Conservation (phyloP, 2,113 vertebrate genomes). For the Micronycteris hirsuta region DNA sequence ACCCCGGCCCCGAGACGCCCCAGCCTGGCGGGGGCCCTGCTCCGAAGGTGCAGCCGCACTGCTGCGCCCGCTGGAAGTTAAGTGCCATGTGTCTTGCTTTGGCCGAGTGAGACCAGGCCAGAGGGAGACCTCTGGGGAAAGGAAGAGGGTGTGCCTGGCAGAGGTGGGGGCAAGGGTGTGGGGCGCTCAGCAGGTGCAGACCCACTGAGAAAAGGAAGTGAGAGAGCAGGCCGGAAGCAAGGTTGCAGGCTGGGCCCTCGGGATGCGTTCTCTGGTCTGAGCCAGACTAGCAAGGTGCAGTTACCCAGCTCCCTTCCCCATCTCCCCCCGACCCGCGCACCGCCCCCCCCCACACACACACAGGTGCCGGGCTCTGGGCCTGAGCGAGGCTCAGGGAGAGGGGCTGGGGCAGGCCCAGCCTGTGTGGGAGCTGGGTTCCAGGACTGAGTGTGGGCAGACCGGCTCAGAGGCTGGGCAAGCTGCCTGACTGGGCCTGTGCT, state of each 20-base stretch:
- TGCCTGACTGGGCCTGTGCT: background rate
- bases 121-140: background rate
- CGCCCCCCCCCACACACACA: too few species aligned
- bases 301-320: fast-evolving
- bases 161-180: background rate
- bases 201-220: constrained; percentile 62
- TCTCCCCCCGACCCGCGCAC: too few species aligned
- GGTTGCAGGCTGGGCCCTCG: background rate
- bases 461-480: fast-evolving
- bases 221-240: background rate
- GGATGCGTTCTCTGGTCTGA: background rate
- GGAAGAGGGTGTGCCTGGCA: constrained; percentile 32
- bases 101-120: background rate
- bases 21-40: too few species aligned
- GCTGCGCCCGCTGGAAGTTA: background rate
- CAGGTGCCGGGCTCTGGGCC: background rate
- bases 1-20: background rate
- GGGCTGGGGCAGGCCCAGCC: background rate
- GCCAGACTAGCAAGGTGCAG: background rate
- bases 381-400: background rate
- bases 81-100: background rate
- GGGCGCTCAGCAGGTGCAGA: background rate
- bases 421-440: fast-evolving
- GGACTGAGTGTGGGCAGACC: background rate
- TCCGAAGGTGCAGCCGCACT: fast-evolving